Base-by-base conservation (phyloP, 2,888 invertebrate species). In the Chirona hameri region DNA sequence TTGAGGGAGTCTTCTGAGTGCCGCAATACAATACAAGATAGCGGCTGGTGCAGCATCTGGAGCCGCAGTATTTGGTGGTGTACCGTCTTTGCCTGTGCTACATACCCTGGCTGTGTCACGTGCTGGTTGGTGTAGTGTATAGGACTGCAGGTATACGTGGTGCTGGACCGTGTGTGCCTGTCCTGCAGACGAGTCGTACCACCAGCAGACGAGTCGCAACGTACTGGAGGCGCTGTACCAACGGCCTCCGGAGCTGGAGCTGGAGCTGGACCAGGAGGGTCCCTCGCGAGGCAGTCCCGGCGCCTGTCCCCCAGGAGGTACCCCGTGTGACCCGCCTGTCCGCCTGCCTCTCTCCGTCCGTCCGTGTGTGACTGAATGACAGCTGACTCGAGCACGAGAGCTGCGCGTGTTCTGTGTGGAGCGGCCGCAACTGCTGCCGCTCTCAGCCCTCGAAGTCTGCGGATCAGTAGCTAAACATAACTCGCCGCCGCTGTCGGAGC, bases 161-260 rank as follows among this genome's bases (percentile, higher is more conserved):
- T 39, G 39, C 7, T 39, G 39, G 39, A 39, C 4, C 39, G 24
- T 60, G 60, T 9, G 21, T 60, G 65, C n/a, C 72, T 31, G 29
- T 31, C 52, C 72, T 14, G 72, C 72, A 72, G 72, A 72, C 5
- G 29, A 72, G 72, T 31, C 72, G 18, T 72, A 72, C 5, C 72
- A 72, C 72, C 72, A 72, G 31, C 72, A 72, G 72, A 31, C 72
- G 72, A 72, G 72, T 31, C 72, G 72, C 31, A 72, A 69, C 7
- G 72, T 72, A 18, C 72, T 31, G 72, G 69, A 72, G 31, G 72
- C 72, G 31, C 72, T 72, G 31, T 7, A 15, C 31, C 31, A 31
- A 5, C 18, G 29, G 72, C 18, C 72, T 18, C 15, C 72, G 15
- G 15, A 69, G 65, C 27, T 27, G 2, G 69, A 69, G 69, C 14